phyloP scores from a whole-genome alignment of 2,113 vertebrate species.

The Pelobates fuscus region DNA sequence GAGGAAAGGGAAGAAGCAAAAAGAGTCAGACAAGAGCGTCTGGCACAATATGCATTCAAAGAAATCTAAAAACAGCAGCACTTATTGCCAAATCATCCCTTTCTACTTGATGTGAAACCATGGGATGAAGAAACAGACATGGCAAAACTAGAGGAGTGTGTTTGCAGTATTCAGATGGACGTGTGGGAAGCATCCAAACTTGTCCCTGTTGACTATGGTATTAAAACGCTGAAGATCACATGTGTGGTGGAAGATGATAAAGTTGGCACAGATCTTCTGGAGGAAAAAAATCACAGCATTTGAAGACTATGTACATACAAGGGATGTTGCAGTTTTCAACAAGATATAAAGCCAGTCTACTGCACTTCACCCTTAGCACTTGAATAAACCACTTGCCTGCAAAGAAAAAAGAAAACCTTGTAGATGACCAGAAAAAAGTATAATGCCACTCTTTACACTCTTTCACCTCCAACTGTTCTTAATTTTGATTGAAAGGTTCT shows the following conservation, averaged over 20 bases:
- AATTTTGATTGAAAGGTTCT: too few relatives aligned
- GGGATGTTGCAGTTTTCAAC: slow-evolving; percentile 98
- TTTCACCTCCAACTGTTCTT: too few relatives aligned
- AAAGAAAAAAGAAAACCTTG: too few relatives aligned
- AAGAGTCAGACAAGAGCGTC: slow-evolving; percentile 83
- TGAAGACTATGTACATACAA: slow-evolving; percentile 92
- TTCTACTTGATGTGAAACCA: slow-evolving; percentile 90
- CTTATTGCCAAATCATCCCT: slow-evolving; percentile 93
- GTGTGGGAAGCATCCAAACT: slow-evolving; percentile 96
- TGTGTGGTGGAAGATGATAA: slow-evolving; percentile 97
- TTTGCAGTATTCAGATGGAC: slow-evolving; percentile 86
- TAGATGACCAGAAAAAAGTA: too few relatives aligned
- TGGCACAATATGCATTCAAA: slow-evolving; percentile 88
- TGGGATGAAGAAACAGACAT: slow-evolving; percentile 98
- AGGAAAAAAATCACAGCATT: slow-evolving; percentile 90
- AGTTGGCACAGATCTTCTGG: slow-evolving; percentile 92
- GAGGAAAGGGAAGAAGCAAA: slow-evolving; percentile 88
- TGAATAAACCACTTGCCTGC: slow-evolving; percentile 2
- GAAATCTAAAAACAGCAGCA: slow-evolving; percentile 93
- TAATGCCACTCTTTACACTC: too few relatives aligned
- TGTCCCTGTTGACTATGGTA: slow-evolving; percentile 94
- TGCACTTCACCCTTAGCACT: neutral
- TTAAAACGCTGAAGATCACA: slow-evolving; percentile 94
- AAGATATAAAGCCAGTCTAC: slow-evolving; percentile 77
- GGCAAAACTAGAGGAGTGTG: slow-evolving; percentile 89